Evolutionary conservation across 2,113 vertebrate species (phyloP).

Genomic region (Girardinichthys multiradiatus): DNA sequence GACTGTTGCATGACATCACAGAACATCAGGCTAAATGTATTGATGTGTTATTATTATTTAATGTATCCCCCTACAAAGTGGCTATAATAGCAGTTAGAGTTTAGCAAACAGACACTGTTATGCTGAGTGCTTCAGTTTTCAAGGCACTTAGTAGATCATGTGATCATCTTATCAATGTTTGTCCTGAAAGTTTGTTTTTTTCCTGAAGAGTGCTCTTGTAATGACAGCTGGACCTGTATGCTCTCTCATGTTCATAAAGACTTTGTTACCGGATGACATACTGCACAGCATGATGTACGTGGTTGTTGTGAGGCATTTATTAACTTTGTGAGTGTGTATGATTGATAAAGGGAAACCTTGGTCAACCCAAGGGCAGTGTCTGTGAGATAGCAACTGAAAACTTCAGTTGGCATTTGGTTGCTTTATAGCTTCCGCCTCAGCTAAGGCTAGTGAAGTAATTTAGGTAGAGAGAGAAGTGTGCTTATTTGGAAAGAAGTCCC

Average conservation of each 20-base stretch:
- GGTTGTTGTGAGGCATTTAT: constrained; percentile 5
- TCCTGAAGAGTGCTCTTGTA: constrained; percentile 49
- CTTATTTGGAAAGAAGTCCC: constrained; percentile 8
- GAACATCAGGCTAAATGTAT: constrained; percentile 33
- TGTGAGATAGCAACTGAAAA: constrained; percentile 41
- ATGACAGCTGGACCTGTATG: constrained; percentile 36
- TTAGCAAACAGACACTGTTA: constrained; percentile 59
- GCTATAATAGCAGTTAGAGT: constrained; percentile 51
- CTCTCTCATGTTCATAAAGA: constrained; percentile 1
- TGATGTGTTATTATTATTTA: constrained; percentile 64
- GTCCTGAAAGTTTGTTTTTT: constrained; percentile 13
- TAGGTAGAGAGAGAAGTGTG: constrained; percentile 2
- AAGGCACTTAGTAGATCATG: constrained; percentile 60
- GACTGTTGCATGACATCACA: constrained; percentile 17
- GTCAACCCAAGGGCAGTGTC: constrained; percentile 5
- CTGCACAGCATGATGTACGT: not conserved
- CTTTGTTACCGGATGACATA: constrained; percentile 25
- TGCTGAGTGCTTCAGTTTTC: constrained; percentile 60
- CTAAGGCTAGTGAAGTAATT: not conserved
- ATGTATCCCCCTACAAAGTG: constrained; percentile 44
- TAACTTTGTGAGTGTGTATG: constrained; percentile 6
- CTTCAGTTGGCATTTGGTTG: not conserved
- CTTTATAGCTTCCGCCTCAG: not conserved
- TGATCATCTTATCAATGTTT: constrained; percentile 35
- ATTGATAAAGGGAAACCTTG: constrained; percentile 32